Evolutionary conservation across 2,113 vertebrate genomes (phyloP), one percentile per base, ranked within the genome.

Genomic region (Brachyhypopomus gauderio): DNA sequence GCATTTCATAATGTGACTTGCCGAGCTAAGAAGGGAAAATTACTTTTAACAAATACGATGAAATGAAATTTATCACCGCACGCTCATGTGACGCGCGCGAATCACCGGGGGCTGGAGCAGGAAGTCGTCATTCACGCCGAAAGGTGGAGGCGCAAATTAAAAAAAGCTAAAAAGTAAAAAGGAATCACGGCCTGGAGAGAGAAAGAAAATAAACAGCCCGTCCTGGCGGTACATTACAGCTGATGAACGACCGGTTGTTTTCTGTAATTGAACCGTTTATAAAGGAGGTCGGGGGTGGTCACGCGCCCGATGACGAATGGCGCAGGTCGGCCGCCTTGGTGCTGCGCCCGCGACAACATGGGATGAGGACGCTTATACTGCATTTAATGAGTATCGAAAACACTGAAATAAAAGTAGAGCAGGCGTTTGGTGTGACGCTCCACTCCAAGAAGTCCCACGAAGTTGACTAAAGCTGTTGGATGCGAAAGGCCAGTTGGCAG

Each of bases 1-100:
- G 77, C 84, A 86, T 85, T 76, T 86, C 36, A 78, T 66, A 60
- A 64, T 76, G 60, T 22, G 64, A 73, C 84, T 83, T 19, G 63
- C 73, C 75, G 23, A 41, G 48, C 71, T 41, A 20, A 72, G 69
- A 60, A 9, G 9, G 30, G 30, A 64, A 64, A 64, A 64, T 64
- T 22, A 16, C 62, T 27, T 64, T 64, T 27, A 27, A 27, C 25
- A 79, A 85, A 87, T 73, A 81, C 55, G 34, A 75, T 67, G 66
- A 38, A 78, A 72, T 85, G 63, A 77, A 30, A 30, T 72, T 16
- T 85, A 79, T 85, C 77, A 41, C 80, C 73, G 20, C 75, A 48
- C 25, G 36, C 56, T 41, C 77, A 20, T n/a, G 45, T 16, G 34
- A 85, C 55, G 62, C 17, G 25, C 71, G 84, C 48, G 27, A 22